Evolutionary conservation across 2,797 vertebrate species (phyloP).

Genomic region (Buceros bicornis): DNA sequence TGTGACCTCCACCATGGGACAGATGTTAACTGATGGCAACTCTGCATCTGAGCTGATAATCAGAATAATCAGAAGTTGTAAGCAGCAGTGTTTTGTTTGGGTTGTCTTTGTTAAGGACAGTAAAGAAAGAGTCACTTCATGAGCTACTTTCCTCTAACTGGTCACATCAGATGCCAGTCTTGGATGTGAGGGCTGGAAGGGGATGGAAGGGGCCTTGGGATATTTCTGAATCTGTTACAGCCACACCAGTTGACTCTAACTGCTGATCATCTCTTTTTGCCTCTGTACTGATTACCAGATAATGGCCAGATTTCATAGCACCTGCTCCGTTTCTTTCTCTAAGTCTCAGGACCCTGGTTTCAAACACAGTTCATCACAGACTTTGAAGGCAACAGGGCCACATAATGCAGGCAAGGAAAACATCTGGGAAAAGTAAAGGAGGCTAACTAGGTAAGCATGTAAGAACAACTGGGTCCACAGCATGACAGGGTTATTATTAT

Average conservation of each 20-base stretch:
- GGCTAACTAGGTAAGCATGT: not conserved
- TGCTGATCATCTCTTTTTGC: not conserved
- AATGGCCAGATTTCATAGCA: not conserved
- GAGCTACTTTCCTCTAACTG: not conserved
- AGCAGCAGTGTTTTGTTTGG: not conserved
- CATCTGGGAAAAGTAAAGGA: not conserved
- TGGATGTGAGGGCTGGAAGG: not conserved
- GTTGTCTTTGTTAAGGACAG: not conserved
- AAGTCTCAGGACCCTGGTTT: not conserved
- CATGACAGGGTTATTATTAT: not conserved
- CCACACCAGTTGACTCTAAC: not conserved
- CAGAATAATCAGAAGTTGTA: not conserved
- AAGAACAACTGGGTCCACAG: not conserved
- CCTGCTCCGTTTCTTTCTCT: not conserved
- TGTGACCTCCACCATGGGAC: not conserved
- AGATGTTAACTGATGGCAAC: not conserved
- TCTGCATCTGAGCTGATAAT: not conserved
- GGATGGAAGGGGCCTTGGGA: not conserved
- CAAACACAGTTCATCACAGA: not conserved
- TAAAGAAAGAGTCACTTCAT: not conserved
- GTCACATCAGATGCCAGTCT: not conserved
- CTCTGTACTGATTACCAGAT: not conserved
- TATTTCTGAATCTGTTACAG: not conserved
- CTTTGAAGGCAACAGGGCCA: not conserved
- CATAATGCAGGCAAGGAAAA: not conserved